phyloP scores from a whole-genome alignment of 2,797 vertebrate species.

The Eremophila alpestris region DNA sequence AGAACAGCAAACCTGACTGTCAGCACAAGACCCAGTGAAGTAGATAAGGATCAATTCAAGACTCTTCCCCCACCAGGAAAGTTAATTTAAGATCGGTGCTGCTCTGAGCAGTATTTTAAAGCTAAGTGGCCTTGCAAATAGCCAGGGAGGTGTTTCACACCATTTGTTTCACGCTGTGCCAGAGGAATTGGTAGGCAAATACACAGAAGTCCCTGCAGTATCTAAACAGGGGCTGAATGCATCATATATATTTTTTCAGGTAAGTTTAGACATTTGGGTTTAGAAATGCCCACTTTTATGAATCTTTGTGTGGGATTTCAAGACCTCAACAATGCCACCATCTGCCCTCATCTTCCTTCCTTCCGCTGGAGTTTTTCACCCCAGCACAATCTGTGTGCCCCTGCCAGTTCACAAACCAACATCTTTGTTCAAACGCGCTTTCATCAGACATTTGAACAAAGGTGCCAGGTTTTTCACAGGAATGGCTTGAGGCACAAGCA shows the following conservation, averaged over 20 bases:
- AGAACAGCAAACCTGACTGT: constrained; percentile 52
- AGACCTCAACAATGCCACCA: constrained; percentile 20
- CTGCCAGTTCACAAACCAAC: constrained; percentile 6
- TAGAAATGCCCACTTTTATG: not conserved
- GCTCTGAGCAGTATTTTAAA: constrained; percentile 40
- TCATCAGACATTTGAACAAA: not conserved
- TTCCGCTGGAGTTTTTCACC: not conserved
- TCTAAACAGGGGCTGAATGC: not conserved
- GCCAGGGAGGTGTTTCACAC: not conserved
- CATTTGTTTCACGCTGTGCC: constrained; percentile 38
- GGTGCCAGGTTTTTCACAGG: constrained; percentile 21
- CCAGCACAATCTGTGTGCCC: not conserved
- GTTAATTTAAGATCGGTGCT: constrained; percentile 34
- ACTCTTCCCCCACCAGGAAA: constrained; percentile 25
- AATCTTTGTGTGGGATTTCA: constrained; percentile 1
- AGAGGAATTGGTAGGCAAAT: constrained; percentile 40
- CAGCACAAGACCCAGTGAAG: constrained; percentile 39
- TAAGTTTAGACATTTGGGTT: not conserved
- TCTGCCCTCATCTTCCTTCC: constrained; percentile 42
- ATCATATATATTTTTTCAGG: not conserved
- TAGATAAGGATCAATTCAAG: constrained; percentile 47
- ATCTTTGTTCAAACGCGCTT: not conserved
- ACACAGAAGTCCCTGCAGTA: not conserved
- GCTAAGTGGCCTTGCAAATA: constrained; percentile 49
- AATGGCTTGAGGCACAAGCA: constrained; percentile 1